Base-by-base conservation (phyloP, 2,888 invertebrate species). In the Romanomermis culicivorax region DNA sequence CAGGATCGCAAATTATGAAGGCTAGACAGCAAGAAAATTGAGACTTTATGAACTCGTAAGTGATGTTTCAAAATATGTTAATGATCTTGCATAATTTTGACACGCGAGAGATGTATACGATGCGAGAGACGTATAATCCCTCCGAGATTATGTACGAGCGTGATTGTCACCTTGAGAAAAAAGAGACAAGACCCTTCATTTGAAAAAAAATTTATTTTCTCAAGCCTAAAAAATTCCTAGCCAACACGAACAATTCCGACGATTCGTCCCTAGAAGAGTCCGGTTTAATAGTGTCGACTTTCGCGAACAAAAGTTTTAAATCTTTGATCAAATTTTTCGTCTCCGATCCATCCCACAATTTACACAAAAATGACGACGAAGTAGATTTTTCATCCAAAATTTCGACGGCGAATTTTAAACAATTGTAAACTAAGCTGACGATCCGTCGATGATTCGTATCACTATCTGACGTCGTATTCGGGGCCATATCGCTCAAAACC, bases 401-500 rank as follows among this genome's bases (percentile, higher is more conserved):
- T n/a, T 60, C 51, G 3, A 50, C 48, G 11, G 59, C 55, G 26
- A 66, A 55, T n/a, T 60, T 47, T 11, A 65, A 55, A 23, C 58
- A 59, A 14, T 60, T 58, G 3, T 61, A 59, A 50, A 61, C 60
- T 26, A 66, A 54, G 3, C 60, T 58, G 25, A 67, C 57, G n/a
- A 67, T 58, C 11, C 62, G 57, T 27, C 60, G 58, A 55, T 65
- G 64, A 53, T 67, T 66, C 1, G 60, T 60, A 1, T 53, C 56
- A 26, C 56, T 53, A 29, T 62, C 24, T 61, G 67, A 68, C 17
- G 63, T 62, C 1, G 65, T 63, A 57, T 64, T 65, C 1, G 68
- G 68, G 14, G 68, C 68, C 68, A 68, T 68, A 52, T 68, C 68
- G 56, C 66, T 66, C 26, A 68, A 50, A 7, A 68, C 58, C 1